Conservation (phyloP, 2,888 invertebrate genomes). For the Rhaphigaster nebulosa region DNA sequence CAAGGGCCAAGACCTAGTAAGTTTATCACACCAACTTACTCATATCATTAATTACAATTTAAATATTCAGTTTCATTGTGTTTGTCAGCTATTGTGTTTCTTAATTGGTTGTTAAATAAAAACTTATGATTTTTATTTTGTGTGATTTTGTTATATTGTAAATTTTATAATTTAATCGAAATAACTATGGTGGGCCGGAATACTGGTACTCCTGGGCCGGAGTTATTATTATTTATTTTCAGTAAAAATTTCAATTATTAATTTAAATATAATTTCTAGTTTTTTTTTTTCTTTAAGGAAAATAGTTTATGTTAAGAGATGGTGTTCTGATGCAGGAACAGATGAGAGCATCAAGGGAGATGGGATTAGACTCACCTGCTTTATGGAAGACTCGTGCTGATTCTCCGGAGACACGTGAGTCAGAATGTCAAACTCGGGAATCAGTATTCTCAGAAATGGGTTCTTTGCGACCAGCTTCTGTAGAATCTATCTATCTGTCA, state of each 20-base stretch:
- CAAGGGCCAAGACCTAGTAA: too few relatives aligned
- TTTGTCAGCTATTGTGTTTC: not conserved
- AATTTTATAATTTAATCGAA: not conserved
- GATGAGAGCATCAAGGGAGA: constrained; percentile 81
- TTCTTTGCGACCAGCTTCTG: constrained; percentile 74
- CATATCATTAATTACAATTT: too few relatives aligned
- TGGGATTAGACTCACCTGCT: constrained; percentile 67
- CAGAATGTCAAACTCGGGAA: constrained; percentile 87
- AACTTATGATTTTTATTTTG: not conserved
- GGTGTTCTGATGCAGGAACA: constrained; percentile 73
- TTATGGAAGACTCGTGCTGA: constrained; percentile 65
- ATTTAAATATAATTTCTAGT: not conserved
- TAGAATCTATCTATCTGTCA: constrained; percentile 88
- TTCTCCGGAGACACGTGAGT: constrained; percentile 74
- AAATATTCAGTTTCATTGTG: too few relatives aligned
- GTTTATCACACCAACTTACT: too few relatives aligned
- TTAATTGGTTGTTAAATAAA: not conserved
- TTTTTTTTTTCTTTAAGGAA: not conserved
- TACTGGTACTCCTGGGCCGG: too few relatives aligned
- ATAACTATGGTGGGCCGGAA: too few relatives aligned
- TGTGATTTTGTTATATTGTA: not conserved
- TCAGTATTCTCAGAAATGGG: constrained; percentile 73
- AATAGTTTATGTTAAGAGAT: not conserved
- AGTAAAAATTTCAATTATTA: too few relatives aligned
- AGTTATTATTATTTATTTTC: too few relatives aligned